Evolutionary conservation across 2,797 vertebrate species (phyloP).

Genomic region (Coregonus ussuriensis): DNA sequence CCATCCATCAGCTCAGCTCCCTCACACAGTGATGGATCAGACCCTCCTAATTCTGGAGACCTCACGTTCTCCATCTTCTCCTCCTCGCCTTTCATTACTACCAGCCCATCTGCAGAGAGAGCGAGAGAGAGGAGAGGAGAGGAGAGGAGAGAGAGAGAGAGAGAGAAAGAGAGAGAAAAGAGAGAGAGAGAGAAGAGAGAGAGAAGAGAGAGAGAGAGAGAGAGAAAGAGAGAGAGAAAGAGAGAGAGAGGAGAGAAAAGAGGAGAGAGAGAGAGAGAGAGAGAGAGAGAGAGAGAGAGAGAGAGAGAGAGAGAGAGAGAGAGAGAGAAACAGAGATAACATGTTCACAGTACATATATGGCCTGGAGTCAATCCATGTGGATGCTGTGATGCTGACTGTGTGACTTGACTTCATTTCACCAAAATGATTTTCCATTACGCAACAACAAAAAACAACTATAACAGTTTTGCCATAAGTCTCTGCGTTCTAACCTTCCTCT

Average conservation of each 20-base stretch:
- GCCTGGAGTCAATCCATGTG: not conserved
- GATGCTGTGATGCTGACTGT: not conserved
- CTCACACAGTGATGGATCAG: slow-evolving; percentile 72
- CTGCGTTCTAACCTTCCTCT: not conserved
- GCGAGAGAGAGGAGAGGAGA: not conserved
- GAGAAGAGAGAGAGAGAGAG: too few relatives aligned
- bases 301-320: too few relatives aligned
- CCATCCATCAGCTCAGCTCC: slow-evolving; percentile 88
- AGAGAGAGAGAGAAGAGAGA: too few relatives aligned
- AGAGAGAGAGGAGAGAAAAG: too few relatives aligned
- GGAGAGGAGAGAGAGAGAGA: too few relatives aligned
- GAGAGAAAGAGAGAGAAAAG: fast-evolving
- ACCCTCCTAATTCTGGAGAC: slow-evolving; percentile 75
- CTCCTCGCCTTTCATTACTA: slow-evolving; percentile 80
- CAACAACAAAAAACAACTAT: not conserved
- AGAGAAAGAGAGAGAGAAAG: fast-evolving
- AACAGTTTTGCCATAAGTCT: not conserved
- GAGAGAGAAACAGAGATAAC: too few relatives aligned
- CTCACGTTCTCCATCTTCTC: slow-evolving; percentile 86
- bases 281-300: too few relatives aligned
- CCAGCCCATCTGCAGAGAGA: slow-evolving; percentile 75
- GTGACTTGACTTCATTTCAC: too few relatives aligned
- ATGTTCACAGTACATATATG: too few relatives aligned
- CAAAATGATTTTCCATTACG: not conserved
- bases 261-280: too few relatives aligned